Evolutionary conservation across 1,140 invertebrate species (phyloP).

Genomic region (Pseudoatta argentina): DNA sequence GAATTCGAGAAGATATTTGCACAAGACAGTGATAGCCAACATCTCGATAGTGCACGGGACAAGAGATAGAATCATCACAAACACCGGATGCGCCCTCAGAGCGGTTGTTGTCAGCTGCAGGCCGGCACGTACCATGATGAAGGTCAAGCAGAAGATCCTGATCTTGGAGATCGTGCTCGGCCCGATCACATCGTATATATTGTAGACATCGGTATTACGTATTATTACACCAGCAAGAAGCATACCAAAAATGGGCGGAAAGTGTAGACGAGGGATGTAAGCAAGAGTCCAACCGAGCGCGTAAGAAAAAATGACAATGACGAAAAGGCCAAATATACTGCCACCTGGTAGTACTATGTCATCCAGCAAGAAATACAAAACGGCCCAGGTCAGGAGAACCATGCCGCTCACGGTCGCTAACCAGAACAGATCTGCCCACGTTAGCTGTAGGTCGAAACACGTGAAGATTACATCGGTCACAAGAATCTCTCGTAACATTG

Average conservation of each 20-base stretch:
- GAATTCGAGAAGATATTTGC: constrained; percentile 76
- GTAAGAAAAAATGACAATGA: constrained; percentile 76
- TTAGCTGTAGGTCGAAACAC: constrained; percentile 63
- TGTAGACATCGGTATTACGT: constrained; percentile 78
- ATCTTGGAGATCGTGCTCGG: constrained; percentile 74
- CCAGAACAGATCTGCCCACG: constrained; percentile 77
- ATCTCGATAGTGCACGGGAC: constrained; percentile 81
- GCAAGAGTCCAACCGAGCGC: constrained; percentile 79
- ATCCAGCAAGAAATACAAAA: constrained; percentile 78
- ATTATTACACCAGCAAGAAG: constrained; percentile 82
- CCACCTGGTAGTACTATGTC: constrained; percentile 78
- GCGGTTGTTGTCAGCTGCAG: constrained; percentile 80
- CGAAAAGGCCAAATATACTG: constrained; percentile 76
- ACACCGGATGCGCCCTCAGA: constrained; percentile 74
- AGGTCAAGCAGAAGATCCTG: constrained; percentile 81
- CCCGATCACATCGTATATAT: constrained; percentile 80
- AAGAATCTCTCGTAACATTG: constrained; percentile 71
- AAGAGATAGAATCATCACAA: constrained; percentile 78
- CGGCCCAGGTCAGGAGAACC: constrained; percentile 68
- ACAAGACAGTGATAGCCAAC: constrained; percentile 69
- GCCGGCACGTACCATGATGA: constrained; percentile 82
- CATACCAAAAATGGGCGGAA: constrained; percentile 85
- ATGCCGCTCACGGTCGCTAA: constrained; percentile 62
- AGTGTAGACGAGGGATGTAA: constrained; percentile 78
- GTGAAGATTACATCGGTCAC: constrained; percentile 72